Percentiles rank a stretch among this genome's conserved stretches.
phyloP scores from a whole-genome alignment of 2,113 vertebrate genomes.

The Ctenodactylus gundi region DNA sequence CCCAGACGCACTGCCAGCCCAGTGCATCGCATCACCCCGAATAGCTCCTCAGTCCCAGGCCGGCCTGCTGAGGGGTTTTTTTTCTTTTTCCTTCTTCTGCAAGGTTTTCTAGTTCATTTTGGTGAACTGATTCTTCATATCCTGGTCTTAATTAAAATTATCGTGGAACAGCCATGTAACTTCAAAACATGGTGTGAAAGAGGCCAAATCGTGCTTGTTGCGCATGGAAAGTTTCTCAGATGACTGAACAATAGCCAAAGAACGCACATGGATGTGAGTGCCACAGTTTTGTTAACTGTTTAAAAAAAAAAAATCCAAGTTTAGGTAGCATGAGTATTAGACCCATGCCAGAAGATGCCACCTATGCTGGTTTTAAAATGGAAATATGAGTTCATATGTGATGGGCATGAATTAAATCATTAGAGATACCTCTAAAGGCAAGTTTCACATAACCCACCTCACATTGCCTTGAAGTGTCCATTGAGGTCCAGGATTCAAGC shows the following conservation, averaged over 20 bases:
- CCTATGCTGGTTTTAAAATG: background rate
- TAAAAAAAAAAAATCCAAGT: background rate
- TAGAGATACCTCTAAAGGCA: background rate
- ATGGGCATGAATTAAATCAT: background rate
- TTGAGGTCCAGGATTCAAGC: background rate
- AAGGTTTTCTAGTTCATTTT: conserved; percentile 26
- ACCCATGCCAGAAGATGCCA: background rate
- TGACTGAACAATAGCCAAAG: conserved; percentile 21
- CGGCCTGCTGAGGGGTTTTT: background rate
- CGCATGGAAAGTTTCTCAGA: background rate
- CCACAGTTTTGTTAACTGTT: background rate
- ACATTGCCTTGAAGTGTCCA: background rate
- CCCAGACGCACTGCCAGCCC: conserved; percentile 59
- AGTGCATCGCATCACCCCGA: conserved; percentile 54
- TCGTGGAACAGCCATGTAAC: background rate
- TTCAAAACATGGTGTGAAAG: conserved; percentile 7
- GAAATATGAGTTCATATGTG: background rate
- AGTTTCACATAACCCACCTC: background rate
- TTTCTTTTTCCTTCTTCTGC: background rate
- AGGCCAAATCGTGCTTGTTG: background rate
- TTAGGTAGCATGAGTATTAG: background rate
- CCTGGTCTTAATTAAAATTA: background rate
- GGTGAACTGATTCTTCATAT: background rate
- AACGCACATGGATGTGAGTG: background rate
- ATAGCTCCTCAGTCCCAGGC: conserved; percentile 48